These are phyloP conservation scores for Urechis unicinctus DNA, from an alignment of 2,888 invertebrate species.

Conservation along the genomic window DNA sequence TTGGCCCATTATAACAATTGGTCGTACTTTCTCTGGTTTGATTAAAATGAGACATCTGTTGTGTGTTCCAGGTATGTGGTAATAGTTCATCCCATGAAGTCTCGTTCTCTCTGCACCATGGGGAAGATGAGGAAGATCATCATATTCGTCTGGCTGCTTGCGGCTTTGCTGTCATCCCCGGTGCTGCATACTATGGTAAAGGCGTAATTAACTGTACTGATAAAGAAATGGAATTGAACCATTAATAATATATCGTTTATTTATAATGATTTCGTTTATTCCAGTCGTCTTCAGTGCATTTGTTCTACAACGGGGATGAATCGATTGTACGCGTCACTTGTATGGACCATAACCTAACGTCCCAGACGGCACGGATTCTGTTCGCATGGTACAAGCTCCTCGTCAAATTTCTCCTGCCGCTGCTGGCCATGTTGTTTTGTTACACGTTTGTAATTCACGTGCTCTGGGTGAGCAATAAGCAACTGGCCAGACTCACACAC, in stretches of 20 bases:
- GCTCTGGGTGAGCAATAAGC: constrained; percentile 50
- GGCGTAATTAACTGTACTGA: too few relatives aligned
- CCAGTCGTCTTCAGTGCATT: background rate
- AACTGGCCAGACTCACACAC: constrained; percentile 43
- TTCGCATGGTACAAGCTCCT: constrained; percentile 49
- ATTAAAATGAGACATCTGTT: too few relatives aligned
- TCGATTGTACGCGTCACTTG: background rate
- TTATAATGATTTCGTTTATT: background rate
- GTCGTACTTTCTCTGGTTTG: too few relatives aligned
- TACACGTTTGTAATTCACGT: constrained; percentile 51
- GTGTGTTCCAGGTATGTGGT: constrained; percentile 56
- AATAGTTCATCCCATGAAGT: constrained; percentile 55
- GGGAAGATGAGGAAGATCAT: constrained; percentile 53
- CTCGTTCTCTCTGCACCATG: constrained; percentile 53
- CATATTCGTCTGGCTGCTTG: constrained; percentile 52
- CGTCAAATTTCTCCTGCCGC: constrained; percentile 48
- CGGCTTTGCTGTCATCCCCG: constrained; percentile 51
- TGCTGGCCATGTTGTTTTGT: constrained; percentile 48
- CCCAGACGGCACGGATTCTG: constrained; percentile 2
- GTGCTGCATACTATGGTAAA: constrained; percentile 46
- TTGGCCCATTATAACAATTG: too few relatives aligned
- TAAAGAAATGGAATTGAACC: too few relatives aligned
- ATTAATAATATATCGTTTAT: too few relatives aligned
- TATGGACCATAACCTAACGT: too few relatives aligned
- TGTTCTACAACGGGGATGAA: background rate